These are phyloP conservation scores for Drosophila differens DNA, from an alignment of 2,888 invertebrate species.

Conservation along the genomic window DNA sequence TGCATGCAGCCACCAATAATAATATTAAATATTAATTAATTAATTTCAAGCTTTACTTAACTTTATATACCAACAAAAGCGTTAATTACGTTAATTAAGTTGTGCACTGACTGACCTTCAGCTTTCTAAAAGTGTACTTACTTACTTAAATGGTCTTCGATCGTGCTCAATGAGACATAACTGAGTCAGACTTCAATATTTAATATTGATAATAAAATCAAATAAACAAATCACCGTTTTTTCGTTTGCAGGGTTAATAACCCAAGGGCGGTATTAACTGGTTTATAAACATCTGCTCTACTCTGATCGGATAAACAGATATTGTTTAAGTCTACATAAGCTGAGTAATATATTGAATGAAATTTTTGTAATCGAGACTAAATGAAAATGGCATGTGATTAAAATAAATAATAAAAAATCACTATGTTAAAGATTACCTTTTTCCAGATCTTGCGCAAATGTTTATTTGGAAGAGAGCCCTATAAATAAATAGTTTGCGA, in stretches of 20 bases:
- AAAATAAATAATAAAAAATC: background rate
- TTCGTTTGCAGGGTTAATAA: background rate
- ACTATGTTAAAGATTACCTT: background rate
- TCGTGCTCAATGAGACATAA: background rate
- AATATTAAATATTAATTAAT: background rate
- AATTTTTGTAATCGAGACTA: too few species aligned
- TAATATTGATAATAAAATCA: background rate
- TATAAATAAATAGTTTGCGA: slow-evolving; percentile 8
- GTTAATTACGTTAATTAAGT: background rate
- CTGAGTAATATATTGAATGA: background rate
- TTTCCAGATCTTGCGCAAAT: background rate
- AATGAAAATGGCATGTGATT: background rate
- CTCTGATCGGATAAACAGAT: background rate
- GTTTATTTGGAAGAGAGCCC: background rate
- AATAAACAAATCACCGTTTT: background rate
- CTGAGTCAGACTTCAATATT: background rate
- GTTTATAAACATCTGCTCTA: background rate
- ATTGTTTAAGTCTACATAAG: background rate
- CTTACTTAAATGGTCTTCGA: background rate
- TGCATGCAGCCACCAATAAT: background rate
- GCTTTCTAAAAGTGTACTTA: background rate
- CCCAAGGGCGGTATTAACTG: background rate
- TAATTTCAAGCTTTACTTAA: background rate
- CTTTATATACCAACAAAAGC: background rate
- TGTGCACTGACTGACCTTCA: background rate